A percentile compares a stretch with the other conserved stretches of the same genome.
Conservation (phyloP, 2,113 vertebrate species). For the Excalfactoria chinensis region DNA sequence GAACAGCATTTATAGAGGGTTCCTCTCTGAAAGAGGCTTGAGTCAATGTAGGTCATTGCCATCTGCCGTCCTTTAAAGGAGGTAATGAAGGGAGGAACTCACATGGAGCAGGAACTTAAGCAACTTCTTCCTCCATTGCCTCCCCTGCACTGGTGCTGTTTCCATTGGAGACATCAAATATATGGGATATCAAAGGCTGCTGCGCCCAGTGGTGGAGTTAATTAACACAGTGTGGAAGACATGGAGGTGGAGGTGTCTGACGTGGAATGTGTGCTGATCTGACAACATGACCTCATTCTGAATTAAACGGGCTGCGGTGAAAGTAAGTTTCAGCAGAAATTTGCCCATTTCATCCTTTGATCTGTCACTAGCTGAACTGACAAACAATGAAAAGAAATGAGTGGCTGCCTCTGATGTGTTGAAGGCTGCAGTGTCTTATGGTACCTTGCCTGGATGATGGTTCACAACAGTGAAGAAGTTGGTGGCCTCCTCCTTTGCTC, state of each 20-base stretch:
- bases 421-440: not conserved
- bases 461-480: not conserved
- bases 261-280: not conserved
- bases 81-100: not conserved
- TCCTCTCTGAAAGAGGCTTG: not conserved
- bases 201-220: not conserved
- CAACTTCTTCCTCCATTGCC: not conserved
- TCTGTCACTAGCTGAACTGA: not conserved
- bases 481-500: not conserved
- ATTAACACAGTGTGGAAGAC: constrained; percentile 13
- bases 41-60: not conserved
- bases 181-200: not conserved
- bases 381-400: not conserved
- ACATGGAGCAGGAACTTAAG: not conserved
- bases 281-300: not conserved
- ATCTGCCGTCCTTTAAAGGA: not conserved
- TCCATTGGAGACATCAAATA: not conserved
- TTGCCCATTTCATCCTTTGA: not conserved
- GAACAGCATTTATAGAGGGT: not conserved
- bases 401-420: not conserved
- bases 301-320: not conserved
- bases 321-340: not conserved
- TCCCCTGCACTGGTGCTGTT: not conserved
- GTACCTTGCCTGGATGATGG: not conserved
- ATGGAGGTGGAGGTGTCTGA: not conserved